Conservation (phyloP, 1,140 invertebrate species). For the Drosophila kohkoa region DNA sequence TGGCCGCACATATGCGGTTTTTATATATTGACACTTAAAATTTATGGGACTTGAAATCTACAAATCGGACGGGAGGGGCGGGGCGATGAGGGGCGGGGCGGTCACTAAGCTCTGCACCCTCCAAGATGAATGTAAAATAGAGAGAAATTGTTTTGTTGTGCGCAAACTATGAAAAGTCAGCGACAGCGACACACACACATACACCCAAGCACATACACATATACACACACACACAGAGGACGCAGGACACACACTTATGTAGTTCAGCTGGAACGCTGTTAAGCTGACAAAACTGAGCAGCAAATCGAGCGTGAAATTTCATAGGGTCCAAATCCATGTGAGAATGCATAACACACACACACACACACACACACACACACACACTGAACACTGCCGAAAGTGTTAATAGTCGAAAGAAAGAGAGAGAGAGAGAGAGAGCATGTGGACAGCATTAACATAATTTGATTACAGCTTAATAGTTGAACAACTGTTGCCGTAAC, state of each 20-base stretch:
- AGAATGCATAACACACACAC: not conserved
- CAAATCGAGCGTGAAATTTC: slow-evolving; percentile 25
- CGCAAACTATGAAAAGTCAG: slow-evolving; percentile 43
- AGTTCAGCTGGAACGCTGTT: not conserved
- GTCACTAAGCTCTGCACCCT: too few relatives aligned
- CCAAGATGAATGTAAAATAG: slow-evolving; percentile 13
- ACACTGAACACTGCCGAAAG: not conserved
- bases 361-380: not conserved
- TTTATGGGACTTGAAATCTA: slow-evolving; percentile 58
- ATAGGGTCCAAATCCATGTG: not conserved
- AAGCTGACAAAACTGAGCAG: slow-evolving; percentile 17
- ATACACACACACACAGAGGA: not conserved
- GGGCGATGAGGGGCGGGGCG: not conserved
- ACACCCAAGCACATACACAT: not conserved
- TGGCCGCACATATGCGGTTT: slow-evolving; percentile 58
- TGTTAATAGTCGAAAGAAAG: not conserved
- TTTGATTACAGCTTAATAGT: slow-evolving; percentile 2
- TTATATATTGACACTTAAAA: slow-evolving; percentile 61
- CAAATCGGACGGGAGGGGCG: slow-evolving; percentile 23
- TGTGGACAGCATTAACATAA: not conserved
- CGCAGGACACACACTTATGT: not conserved
- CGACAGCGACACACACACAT: not conserved
- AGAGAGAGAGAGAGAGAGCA: too few relatives aligned
- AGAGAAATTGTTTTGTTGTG: slow-evolving; percentile 46
- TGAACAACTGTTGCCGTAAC: not conserved